Evolutionary conservation across 2,113 vertebrate species (phyloP).

Genomic region (Prietella phreatophila): DNA sequence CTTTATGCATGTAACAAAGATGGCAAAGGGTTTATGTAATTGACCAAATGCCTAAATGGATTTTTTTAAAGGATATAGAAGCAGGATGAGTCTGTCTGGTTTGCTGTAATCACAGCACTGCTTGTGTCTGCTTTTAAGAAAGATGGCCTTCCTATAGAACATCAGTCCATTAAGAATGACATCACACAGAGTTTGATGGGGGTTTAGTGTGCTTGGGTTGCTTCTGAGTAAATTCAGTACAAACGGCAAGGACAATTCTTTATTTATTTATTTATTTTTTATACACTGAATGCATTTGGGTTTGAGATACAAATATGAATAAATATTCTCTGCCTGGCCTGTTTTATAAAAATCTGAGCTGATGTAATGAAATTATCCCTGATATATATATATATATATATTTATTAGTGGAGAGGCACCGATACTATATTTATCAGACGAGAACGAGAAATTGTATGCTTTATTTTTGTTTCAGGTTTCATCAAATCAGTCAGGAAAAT

Average conservation of each 20-base stretch:
- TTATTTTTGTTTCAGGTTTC: background rate
- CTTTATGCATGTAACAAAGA: background rate
- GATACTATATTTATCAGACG: too few relatives aligned
- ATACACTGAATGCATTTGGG: background rate
- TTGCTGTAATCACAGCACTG: conserved; percentile 20
- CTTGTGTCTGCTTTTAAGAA: background rate
- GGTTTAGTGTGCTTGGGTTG: background rate
- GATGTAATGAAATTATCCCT: background rate
- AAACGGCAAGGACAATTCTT: background rate
- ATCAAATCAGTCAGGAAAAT: background rate
- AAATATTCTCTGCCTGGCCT: background rate
- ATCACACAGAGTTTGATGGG: background rate
- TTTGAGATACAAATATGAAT: background rate
- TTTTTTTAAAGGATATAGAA: background rate
- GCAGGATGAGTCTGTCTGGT: background rate
- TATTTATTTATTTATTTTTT: background rate
- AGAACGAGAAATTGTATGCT: background rate
- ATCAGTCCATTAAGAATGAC: conserved; percentile 7
- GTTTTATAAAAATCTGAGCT: background rate
- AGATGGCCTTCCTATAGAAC: background rate
- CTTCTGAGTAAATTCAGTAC: background rate
- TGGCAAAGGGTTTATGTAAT: conserved; percentile 8
- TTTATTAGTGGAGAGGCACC: too few relatives aligned
- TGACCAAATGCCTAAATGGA: conserved; percentile 14
- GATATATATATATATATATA: too few relatives aligned